phyloP scores from a whole-genome alignment of 2,113 vertebrate species.

The Sylvia atricapilla region DNA sequence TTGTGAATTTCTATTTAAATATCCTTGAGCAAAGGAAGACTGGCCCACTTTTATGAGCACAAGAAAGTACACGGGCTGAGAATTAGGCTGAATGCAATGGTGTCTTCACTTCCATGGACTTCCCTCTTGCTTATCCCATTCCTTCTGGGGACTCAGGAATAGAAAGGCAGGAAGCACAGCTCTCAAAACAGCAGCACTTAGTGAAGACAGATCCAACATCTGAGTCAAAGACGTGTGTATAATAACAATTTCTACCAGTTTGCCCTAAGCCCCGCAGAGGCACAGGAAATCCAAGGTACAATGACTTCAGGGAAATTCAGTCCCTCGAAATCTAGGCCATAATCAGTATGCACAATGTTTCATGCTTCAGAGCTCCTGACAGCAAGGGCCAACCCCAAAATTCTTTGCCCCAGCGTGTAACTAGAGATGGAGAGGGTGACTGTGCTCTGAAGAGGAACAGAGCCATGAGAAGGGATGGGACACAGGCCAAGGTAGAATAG shows the following conservation, averaged over 20 bases:
- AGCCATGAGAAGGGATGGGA: not conserved
- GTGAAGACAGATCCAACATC: not conserved
- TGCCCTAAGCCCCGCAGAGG: not conserved
- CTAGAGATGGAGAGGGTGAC: not conserved
- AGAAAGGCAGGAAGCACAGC: not conserved
- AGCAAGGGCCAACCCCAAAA: not conserved
- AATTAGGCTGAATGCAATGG: not conserved
- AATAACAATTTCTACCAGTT: not conserved
- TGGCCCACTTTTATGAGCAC: not conserved
- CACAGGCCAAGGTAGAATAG: not conserved
- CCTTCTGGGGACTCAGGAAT: not conserved
- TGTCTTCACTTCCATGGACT: not conserved
- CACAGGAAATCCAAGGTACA: not conserved
- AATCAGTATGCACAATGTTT: not conserved
- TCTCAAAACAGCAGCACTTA: not conserved
- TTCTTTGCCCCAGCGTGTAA: not conserved
- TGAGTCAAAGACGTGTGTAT: not conserved
- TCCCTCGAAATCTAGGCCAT: not conserved
- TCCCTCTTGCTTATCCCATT: not conserved
- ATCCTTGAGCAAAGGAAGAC: not conserved
- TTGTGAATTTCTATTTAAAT: not conserved
- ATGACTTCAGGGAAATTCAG: not conserved
- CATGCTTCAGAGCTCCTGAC: conserved; percentile 6
- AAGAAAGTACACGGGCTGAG: not conserved
- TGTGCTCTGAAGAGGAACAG: conserved; percentile 1